phyloP scores from a whole-genome alignment of 2,888 invertebrate species.

The Bellardia pandia region DNA sequence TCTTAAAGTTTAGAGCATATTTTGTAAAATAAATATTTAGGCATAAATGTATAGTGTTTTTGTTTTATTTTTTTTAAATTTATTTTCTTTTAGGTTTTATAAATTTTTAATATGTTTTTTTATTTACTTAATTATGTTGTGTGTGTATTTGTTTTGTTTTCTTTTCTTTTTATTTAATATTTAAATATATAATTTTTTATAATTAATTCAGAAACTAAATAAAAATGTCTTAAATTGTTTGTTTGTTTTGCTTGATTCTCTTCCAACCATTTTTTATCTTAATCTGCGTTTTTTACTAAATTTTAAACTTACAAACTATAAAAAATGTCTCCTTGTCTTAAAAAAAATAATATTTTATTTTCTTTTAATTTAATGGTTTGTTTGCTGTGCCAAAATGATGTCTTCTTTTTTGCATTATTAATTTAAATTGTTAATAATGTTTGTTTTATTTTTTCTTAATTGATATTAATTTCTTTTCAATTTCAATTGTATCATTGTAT shows the following conservation, averaged over 20 bases:
- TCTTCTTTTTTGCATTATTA: conserved; percentile 59
- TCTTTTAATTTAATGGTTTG: conserved; percentile 65
- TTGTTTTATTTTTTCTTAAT: conserved; percentile 54
- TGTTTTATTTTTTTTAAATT: conserved; percentile 54
- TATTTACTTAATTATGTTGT: conserved; percentile 7
- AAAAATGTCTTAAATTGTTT: conserved; percentile 68
- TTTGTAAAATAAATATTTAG: conserved; percentile 75
- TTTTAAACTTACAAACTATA: conserved; percentile 69
- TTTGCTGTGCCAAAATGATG: conserved; percentile 68
- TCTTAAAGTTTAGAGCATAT: conserved; percentile 67
- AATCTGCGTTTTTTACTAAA: conserved; percentile 47
- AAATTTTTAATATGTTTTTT: conserved; percentile 59
- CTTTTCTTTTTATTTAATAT: conserved; percentile 19
- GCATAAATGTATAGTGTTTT: conserved; percentile 71
- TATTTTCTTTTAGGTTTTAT: conserved; percentile 67
- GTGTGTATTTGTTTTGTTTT: conserved; percentile 25
- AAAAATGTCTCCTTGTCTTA: conserved; percentile 66
- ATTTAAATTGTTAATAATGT: conserved; percentile 24
- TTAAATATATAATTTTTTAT: conserved; percentile 49
- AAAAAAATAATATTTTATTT: conserved; percentile 46
- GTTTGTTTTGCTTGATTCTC: conserved; percentile 67
- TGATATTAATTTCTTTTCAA: conserved; percentile 67
- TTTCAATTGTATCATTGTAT: conserved; percentile 43
- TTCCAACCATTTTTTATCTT: conserved; percentile 28
- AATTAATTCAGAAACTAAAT: conserved; percentile 53